Percentiles rank a stretch among this genome's conserved stretches.
phyloP scores from a whole-genome alignment of 2,797 vertebrate genomes.

The Syndactyla subalaris region DNA sequence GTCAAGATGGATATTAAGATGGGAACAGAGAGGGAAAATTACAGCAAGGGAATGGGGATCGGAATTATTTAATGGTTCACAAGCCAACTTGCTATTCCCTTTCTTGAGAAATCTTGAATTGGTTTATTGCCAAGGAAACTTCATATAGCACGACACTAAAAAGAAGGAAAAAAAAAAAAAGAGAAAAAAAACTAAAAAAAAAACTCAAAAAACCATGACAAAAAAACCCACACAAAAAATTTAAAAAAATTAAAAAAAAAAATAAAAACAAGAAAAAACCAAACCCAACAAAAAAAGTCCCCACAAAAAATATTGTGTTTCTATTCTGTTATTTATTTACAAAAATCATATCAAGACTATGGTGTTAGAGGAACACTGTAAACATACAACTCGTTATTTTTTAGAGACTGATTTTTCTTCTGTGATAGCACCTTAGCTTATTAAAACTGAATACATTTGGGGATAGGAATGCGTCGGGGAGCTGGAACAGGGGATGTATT shows the following conservation, averaged over 20 bases:
- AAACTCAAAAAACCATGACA: not conserved
- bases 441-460: conserved; percentile 57
- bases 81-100: conserved; percentile 22
- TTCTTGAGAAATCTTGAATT: conserved; percentile 11
- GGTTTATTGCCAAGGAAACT: conserved; percentile 33
- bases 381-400: conserved; percentile 57
- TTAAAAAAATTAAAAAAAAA: not conserved
- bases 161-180: not conserved
- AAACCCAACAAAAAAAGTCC: not conserved
- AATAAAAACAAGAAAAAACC: not conserved
- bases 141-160: conserved; percentile 33
- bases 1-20: conserved; percentile 38
- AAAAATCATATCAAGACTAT: conserved; percentile 63
- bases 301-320: not conserved
- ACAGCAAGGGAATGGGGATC: conserved; percentile 3
- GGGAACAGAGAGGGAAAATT: conserved; percentile 10
- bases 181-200: not conserved
- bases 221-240: not conserved
- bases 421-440: conserved; percentile 70
- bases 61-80: conserved; percentile 6
- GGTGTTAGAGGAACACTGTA: conserved; percentile 69
- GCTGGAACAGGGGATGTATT: conserved; percentile 10
- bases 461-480: not conserved
- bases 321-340: conserved; percentile 57
- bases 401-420: conserved; percentile 67